Conservation (phyloP, 2,888 invertebrate species). For the Phortica okadai region DNA sequence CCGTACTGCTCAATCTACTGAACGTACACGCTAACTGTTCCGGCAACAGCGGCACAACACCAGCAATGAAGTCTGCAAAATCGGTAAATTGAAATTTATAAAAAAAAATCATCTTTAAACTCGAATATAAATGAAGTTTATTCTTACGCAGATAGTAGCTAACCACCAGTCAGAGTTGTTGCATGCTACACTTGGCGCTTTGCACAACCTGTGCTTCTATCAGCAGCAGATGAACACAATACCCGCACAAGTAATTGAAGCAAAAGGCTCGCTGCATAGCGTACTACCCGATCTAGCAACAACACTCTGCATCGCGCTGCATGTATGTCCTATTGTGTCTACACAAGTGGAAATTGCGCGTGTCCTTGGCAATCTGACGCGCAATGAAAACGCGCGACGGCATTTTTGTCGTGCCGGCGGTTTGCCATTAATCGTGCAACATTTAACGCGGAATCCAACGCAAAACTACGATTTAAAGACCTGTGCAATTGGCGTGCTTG, state of each 20-base stretch:
- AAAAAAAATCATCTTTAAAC: not conserved
- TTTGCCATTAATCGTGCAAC: slow-evolving; percentile 78
- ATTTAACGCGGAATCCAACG: slow-evolving; percentile 55
- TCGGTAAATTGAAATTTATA: slow-evolving; percentile 47
- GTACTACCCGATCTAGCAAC: slow-evolving; percentile 67
- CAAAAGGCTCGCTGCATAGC: slow-evolving; percentile 68
- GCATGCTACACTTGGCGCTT: slow-evolving; percentile 86
- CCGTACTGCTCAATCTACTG: slow-evolving; percentile 75
- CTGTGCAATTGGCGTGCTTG: slow-evolving; percentile 88
- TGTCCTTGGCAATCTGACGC: slow-evolving; percentile 89
- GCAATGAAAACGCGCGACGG: slow-evolving; percentile 81
- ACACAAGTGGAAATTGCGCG: slow-evolving; percentile 83
- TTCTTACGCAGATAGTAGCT: slow-evolving; percentile 67
- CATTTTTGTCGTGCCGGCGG: slow-evolving; percentile 83
- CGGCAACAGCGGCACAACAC: slow-evolving; percentile 38
- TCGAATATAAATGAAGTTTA: not conserved
- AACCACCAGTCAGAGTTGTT: slow-evolving; percentile 83
- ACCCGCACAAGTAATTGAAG: slow-evolving; percentile 46
- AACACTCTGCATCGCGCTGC: slow-evolving; percentile 65
- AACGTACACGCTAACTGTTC: slow-evolving; percentile 27
- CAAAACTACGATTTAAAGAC: slow-evolving; percentile 83
- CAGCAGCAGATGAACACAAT: slow-evolving; percentile 77
- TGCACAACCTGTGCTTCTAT: slow-evolving; percentile 91
- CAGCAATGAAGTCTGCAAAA: slow-evolving; percentile 45
- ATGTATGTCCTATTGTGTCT: slow-evolving; percentile 65